Base-by-base conservation (phyloP, 2,888 invertebrate species). In the Agrotis puta region DNA sequence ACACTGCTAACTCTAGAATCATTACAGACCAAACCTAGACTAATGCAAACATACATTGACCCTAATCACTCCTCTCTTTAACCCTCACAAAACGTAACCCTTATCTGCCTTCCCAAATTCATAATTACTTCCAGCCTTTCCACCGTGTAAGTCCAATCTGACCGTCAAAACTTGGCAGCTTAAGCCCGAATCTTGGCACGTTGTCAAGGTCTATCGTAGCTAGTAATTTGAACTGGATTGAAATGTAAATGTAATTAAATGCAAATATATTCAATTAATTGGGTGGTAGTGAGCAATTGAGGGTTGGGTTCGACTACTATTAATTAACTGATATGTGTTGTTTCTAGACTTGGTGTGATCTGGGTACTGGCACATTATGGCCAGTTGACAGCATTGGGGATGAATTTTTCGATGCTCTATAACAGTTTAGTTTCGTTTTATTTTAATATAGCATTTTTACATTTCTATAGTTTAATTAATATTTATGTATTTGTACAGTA, bases 211-310 rank as follows among this genome's bases (percentile, higher is more conserved):
- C 69, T 39, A 53, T 53, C 53, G 58, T 67, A 70, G 56, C 65
- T 74, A 79, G 83, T 88, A 87, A 90, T 91, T 88, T 84, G 81
- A 85, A 85, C 80, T 70, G 73, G 83, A 91, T 90, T 87, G 88
- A 86, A 88, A 90, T 90, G 90, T 87, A 88, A 90, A 92, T 88
- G 83, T 88, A 87, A 88, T 88, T 73, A 77, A 80, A 88, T 91
- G 91, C 88, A 89, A 92, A 91, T 91, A 86, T 88, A 89, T 90
- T 89, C 89, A 83, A 89, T 89, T 91, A 91, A 91, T 90, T 88
- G 87, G 73, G 74, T 77, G 79, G 75, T 64, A 70, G 57, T 57
- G 62, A 56, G 48, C 54, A 27, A 67, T 75, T 80, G 84, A 85
- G 78, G 71, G 74, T 45, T 59, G 64, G 72, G 70, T 83, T 82